Conservation (phyloP, 1,140 invertebrate species). For the Dendrolimus kikuchii region DNA sequence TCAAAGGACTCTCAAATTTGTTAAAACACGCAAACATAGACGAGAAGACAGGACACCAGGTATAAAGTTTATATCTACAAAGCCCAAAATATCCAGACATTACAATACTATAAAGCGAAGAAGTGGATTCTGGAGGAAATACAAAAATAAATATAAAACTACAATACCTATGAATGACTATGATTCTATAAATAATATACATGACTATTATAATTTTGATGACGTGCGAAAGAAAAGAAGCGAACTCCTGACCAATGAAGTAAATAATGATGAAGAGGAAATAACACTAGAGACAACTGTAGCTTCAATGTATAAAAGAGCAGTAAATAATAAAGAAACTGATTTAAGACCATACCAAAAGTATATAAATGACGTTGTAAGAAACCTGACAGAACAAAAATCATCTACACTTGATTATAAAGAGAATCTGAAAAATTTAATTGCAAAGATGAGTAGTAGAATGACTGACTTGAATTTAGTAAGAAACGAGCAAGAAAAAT, state of each 20-base stretch:
- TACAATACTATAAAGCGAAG: slow-evolving; percentile 7
- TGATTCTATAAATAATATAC: background rate
- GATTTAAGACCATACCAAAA: slow-evolving; percentile 1
- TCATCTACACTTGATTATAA: background rate
- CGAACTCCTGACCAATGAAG: slow-evolving; percentile 4
- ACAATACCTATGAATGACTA: background rate
- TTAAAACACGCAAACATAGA: background rate
- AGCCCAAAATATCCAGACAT: background rate
- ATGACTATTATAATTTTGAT: slow-evolving; percentile 1
- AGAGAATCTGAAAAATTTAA: background rate
- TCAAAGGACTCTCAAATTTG: background rate
- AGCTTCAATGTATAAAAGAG: background rate
- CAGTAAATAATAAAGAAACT: too few species aligned
- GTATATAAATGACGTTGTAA: background rate
- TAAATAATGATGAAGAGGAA: slow-evolving; percentile 3
- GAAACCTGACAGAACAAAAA: background rate
- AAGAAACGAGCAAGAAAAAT: too few species aligned
- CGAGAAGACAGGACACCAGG: background rate
- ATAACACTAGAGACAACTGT: too few species aligned
- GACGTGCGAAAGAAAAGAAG: slow-evolving; percentile 11
- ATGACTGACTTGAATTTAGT: slow-evolving; percentile 15
- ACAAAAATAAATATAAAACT: slow-evolving; percentile 12
- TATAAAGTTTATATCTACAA: background rate
- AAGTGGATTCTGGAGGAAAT: slow-evolving; percentile 14
- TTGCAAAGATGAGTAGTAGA: slow-evolving; percentile 17